Base-by-base conservation (phyloP, 2,888 invertebrate genomes). In the Tiphia femorata region DNA sequence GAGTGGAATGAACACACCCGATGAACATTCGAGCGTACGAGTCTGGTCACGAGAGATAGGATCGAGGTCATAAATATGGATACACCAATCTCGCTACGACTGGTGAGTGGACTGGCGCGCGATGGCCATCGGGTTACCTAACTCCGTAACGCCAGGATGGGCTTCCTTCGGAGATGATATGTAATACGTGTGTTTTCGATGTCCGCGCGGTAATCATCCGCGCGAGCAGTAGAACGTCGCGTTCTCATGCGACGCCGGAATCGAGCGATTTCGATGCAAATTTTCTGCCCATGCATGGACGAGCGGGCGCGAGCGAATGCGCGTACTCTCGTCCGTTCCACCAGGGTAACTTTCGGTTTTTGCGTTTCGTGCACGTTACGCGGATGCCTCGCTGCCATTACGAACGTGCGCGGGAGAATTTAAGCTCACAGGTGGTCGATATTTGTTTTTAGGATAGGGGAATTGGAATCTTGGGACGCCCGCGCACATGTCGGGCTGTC, bases 21-120 rank as follows among this genome's bases (percentile, higher is more conserved):
- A 10, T 3, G 41, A 1, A 23, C 41, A 10, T 41, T n/a, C 19
- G 14, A 23, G 12, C 8, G 4, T 23, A 12, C 41, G 38, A 35
- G 8, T 6, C 3, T 19, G 33, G 33, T 33, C 17, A 17, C 38
- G 38, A 17, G 20, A 38, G 38, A 38, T 38, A 19, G 19, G 20
- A 38, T 38, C 47, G 58, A 50, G 56, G 52, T 50, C 51, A 59
- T 53, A 48, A 62, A 59, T 59, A 59, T 59, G 56, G 49, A 56
- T 56, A 41, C 10, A 14, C 14, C 17, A 19, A 12, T 14, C 14
- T 3, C 3, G 12, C 14, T 1, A 4, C 38, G 19, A 25, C 25
- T 25, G 25, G 5, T 25, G 25, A 25, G 25, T 25, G 6, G 29
- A 12, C 33, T 46, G 33, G 12, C 16, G 21, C 30, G 49, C 38